phyloP scores from a whole-genome alignment of 1,140 invertebrate genomes.

The Drosophila parvula region DNA sequence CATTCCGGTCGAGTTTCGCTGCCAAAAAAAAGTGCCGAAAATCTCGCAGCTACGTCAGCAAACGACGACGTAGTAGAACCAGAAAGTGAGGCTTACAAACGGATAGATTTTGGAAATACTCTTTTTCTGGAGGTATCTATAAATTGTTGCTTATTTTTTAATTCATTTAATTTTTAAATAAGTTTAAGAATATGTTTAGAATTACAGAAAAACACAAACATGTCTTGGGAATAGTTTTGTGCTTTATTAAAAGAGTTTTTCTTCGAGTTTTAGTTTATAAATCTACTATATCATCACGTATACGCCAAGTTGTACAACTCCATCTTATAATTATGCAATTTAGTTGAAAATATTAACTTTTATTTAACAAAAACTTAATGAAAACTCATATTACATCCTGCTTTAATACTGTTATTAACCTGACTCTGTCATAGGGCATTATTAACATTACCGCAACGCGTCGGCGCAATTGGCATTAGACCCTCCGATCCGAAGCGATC shows the following conservation, averaged over 20 bases:
- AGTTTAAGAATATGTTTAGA: no score
- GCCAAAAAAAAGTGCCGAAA: conserved; percentile 4
- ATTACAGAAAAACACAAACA: background rate
- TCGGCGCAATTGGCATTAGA: conserved; percentile 69
- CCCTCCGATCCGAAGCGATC: conserved; percentile 26
- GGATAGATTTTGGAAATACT: background rate
- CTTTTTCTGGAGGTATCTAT: background rate
- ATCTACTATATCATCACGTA: background rate
- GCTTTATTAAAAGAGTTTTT: background rate
- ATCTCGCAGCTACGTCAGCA: conserved; percentile 16
- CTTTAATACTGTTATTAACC: background rate
- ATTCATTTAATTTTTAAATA: no score
- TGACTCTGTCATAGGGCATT: background rate
- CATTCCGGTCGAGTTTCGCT: conserved; percentile 23
- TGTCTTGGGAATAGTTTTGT: background rate
- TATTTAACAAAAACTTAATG: no score
- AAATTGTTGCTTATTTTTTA: background rate
- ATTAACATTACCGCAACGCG: conserved; percentile 39
- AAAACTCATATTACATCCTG: background rate
- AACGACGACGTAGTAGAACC: conserved; percentile 56
- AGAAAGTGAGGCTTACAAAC: background rate
- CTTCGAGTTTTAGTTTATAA: background rate
- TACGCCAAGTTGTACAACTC: background rate
- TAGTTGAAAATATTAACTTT: background rate
- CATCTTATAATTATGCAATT: background rate